Evolutionary conservation across 2,888 invertebrate species (phyloP).

Genomic region (Drosophila setosimentum): DNA sequence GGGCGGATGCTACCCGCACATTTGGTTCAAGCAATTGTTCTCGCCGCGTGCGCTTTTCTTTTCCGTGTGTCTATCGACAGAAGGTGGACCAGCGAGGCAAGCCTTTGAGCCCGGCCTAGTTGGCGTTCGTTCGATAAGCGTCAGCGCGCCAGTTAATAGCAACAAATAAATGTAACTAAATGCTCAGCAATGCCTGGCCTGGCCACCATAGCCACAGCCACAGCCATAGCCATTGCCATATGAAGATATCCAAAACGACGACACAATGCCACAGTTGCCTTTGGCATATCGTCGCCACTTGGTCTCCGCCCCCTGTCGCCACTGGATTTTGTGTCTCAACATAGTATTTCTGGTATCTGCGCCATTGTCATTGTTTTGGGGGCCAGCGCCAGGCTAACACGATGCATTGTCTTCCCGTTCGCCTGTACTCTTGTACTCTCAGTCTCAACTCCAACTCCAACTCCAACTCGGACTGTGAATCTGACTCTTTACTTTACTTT

Average conservation of each 20-base stretch:
- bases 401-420: constrained; percentile 47
- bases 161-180: constrained; percentile 85
- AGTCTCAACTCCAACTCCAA: constrained; percentile 6
- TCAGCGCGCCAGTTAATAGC: constrained; percentile 84
- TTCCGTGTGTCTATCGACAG: constrained; percentile 68
- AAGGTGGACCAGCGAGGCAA: constrained; percentile 1
- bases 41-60: constrained; percentile 73
- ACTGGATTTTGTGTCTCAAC: constrained; percentile 38
- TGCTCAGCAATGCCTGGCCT: constrained; percentile 66
- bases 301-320: constrained; percentile 12
- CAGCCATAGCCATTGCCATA: constrained; percentile 61
- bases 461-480: constrained; percentile 18
- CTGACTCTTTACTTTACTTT: constrained; percentile 33
- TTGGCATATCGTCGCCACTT: constrained; percentile 83
- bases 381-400: constrained; percentile 50
- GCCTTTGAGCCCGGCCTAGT: constrained; percentile 4
- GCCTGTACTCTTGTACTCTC: constrained; percentile 1
- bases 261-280: constrained; percentile 84
- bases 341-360: constrained; percentile 56
- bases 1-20: constrained; percentile 37
- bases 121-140: constrained; percentile 76
- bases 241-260: constrained; percentile 85
- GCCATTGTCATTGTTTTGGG: constrained; percentile 68
- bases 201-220: constrained; percentile 16
- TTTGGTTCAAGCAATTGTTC: constrained; percentile 59